Conservation (phyloP, 2,113 vertebrate species). For the Lophochroa leadbeateri region DNA sequence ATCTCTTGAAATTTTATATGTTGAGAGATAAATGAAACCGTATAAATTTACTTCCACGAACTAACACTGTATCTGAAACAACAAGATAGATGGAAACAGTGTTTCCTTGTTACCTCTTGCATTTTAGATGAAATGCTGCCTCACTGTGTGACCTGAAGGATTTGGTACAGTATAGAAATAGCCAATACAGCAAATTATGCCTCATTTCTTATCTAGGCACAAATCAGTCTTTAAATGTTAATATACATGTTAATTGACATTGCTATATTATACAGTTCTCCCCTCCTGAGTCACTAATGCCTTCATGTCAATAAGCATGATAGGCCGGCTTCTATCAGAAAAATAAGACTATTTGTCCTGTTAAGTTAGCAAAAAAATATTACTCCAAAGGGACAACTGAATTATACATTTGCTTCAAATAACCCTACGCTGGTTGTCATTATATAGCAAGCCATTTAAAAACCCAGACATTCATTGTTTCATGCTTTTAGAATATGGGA, state of each 20-base stretch:
- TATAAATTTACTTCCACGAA: slow-evolving; percentile 15
- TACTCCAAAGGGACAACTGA: background rate
- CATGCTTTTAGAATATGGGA: background rate
- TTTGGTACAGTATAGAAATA: background rate
- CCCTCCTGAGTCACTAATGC: background rate
- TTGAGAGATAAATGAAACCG: background rate
- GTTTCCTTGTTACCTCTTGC: background rate
- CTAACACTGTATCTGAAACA: background rate
- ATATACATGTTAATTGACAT: background rate
- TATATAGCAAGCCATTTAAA: background rate
- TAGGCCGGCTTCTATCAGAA: background rate
- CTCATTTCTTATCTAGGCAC: background rate
- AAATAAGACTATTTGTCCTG: background rate
- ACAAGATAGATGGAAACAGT: background rate
- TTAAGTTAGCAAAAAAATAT: background rate
- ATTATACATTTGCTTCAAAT: background rate
- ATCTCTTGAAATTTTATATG: background rate
- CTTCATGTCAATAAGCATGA: background rate
- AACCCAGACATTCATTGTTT: background rate
- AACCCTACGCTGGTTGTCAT: background rate
- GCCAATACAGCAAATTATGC: background rate
- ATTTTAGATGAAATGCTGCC: slow-evolving; percentile 12
- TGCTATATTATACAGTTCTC: background rate
- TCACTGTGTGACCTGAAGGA: background rate
- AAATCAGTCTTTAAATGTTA: slow-evolving; percentile 28